Percentiles rank a stretch among this genome's conserved stretches.
Conservation (phyloP, 2,888 invertebrate genomes). For the Dinocampus coccinellae region DNA sequence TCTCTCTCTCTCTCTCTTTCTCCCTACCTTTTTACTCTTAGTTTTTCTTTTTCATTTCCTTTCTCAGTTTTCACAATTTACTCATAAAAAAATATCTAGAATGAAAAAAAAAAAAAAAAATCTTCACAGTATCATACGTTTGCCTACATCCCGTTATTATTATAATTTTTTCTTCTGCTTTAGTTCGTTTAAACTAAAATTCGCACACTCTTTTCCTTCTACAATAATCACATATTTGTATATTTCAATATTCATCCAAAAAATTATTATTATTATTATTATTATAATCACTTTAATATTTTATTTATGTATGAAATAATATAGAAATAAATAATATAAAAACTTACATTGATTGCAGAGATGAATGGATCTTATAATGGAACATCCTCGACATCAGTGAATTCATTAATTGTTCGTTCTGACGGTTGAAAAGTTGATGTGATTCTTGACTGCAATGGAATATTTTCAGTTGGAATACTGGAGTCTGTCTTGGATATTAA, state of each 20-base stretch:
- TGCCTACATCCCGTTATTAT: too few species aligned
- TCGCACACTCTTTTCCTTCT: too few species aligned
- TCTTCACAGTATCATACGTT: background rate
- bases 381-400: slow-evolving; percentile 40
- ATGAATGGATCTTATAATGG: slow-evolving; percentile 28
- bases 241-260: too few species aligned
- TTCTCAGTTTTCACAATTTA: too few species aligned
- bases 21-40: background rate
- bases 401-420: slow-evolving; percentile 33
- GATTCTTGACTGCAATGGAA: slow-evolving; percentile 55
- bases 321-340: background rate
- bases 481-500: slow-evolving; percentile 49
- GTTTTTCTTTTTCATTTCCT: background rate
- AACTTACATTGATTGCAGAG: slow-evolving; percentile 7
- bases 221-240: too few species aligned
- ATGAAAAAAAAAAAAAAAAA: too few species aligned
- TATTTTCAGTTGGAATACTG: slow-evolving; percentile 57
- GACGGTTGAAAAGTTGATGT: slow-evolving; percentile 34
- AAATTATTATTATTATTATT: background rate
- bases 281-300: background rate
- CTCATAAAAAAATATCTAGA: background rate
- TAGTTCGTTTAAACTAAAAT: too few species aligned
- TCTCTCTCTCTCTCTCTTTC: background rate
- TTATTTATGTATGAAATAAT: background rate
- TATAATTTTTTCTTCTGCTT: too few species aligned